Conservation (phyloP, 2,113 vertebrate species). For the Poecilia latipinna region DNA sequence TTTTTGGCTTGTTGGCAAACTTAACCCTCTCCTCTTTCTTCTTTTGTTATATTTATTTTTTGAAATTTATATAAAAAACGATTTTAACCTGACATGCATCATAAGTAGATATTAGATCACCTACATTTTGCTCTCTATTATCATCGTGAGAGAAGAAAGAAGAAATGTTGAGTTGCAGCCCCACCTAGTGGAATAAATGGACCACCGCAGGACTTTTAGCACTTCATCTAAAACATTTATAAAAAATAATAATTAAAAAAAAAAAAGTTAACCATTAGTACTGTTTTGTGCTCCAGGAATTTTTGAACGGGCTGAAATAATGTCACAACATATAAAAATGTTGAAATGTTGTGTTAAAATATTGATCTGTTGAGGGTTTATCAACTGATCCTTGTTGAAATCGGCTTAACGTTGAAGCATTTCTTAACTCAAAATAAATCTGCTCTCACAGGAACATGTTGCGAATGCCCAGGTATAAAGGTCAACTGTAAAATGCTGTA, state of each 20-base stretch:
- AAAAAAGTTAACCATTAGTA: neutral
- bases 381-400: neutral
- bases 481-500: conserved; percentile 31
- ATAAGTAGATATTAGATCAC: no score
- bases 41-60: no score
- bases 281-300: neutral
- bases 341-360: neutral
- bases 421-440: conserved; percentile 10
- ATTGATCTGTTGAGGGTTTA: neutral
- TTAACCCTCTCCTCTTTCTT: no score
- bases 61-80: no score
- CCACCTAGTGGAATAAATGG: conserved; percentile 60
- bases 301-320: neutral
- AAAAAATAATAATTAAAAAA: no score
- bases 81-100: no score
- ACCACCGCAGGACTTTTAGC: conserved; percentile 35
- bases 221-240: no score
- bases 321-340: neutral
- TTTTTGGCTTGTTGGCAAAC: no score
- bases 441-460: conserved; percentile 7
- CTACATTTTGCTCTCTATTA: no score
- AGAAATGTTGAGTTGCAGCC: conserved; percentile 44
- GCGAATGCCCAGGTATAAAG: conserved; percentile 27
- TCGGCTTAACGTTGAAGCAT: neutral
- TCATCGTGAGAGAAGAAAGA: neutral